Evolutionary conservation across 1,140 invertebrate species (phyloP).

Genomic region (Drosophila insularis): DNA sequence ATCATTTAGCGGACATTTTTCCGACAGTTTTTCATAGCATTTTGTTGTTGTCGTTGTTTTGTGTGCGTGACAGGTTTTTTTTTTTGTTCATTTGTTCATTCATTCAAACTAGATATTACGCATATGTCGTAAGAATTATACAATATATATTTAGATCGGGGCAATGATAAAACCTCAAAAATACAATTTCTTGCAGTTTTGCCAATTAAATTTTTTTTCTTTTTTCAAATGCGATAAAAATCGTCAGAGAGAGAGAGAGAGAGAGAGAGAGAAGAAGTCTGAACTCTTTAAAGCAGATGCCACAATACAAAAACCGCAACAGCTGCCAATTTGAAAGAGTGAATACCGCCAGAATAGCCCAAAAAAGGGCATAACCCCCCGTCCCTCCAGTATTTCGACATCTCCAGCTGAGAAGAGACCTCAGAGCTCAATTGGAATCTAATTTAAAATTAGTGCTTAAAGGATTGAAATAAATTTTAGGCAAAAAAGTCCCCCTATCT

Average conservation of each 20-base stretch:
- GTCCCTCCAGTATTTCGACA: neutral
- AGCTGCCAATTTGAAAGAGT: constrained; percentile 48
- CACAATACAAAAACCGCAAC: constrained; percentile 46
- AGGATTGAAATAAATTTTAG: constrained; percentile 78
- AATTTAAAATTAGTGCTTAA: constrained; percentile 81
- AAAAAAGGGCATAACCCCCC: neutral
- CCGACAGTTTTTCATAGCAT: constrained; percentile 21
- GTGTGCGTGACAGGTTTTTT: constrained; percentile 2
- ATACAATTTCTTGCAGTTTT: constrained; percentile 32
- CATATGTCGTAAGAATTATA: neutral
- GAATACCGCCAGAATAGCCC: neutral
- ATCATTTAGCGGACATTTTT: constrained; percentile 6
- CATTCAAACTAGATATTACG: neutral
- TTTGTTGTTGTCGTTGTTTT: neutral
- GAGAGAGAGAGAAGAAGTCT: constrained; percentile 30
- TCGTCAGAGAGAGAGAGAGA: constrained; percentile 29
- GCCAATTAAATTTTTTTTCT: constrained; percentile 58
- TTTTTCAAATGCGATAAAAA: constrained; percentile 61
- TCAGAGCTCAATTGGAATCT: constrained; percentile 69
- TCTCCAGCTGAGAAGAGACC: constrained; percentile 6
- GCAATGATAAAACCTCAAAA: constrained; percentile 6
- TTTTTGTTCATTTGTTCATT: neutral
- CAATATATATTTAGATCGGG: neutral
- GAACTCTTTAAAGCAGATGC: constrained; percentile 64
- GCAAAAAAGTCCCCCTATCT: constrained; percentile 3